A percentile compares a stretch with the other conserved stretches of the same genome.
These are phyloP conservation scores for Corythornis vintsioides DNA, from an alignment of 2,113 vertebrate species.

Conservation along the genomic window DNA sequence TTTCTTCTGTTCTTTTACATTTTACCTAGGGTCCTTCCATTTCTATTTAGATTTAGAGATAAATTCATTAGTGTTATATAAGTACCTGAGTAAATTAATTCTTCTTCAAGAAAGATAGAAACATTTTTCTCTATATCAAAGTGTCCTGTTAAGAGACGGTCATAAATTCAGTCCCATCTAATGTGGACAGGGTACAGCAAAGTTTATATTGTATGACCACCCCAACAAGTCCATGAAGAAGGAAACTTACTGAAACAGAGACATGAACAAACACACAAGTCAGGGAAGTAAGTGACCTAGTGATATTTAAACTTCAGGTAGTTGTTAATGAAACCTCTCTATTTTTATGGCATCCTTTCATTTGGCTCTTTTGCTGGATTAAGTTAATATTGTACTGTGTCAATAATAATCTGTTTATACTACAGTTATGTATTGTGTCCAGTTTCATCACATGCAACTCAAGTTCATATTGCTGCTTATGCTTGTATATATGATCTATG, in stretches of 20 bases:
- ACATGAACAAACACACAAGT: neutral
- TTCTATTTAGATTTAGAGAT: constrained; percentile 4
- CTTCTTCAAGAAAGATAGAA: neutral
- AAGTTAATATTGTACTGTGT: neutral
- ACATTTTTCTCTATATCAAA: neutral
- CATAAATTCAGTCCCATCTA: constrained; percentile 12
- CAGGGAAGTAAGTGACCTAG: neutral
- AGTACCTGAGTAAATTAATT: neutral
- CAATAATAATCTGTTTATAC: neutral
- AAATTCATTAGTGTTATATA: neutral
- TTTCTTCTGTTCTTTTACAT: neutral
- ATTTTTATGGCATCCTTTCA: neutral
- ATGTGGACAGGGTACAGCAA: neutral
- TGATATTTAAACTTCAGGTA: neutral
- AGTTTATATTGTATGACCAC: neutral
- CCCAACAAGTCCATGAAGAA: neutral
- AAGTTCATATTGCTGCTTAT: neutral
- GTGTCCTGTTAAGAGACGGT: neutral
- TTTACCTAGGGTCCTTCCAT: neutral
- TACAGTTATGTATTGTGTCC: neutral
- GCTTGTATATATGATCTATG: neutral
- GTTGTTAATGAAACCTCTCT: neutral
- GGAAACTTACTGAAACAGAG: neutral
- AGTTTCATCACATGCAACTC: constrained; percentile 3
- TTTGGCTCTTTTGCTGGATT: neutral